Conservation (phyloP, 2,797 vertebrate species). For the Steatocranus sp. region DNA sequence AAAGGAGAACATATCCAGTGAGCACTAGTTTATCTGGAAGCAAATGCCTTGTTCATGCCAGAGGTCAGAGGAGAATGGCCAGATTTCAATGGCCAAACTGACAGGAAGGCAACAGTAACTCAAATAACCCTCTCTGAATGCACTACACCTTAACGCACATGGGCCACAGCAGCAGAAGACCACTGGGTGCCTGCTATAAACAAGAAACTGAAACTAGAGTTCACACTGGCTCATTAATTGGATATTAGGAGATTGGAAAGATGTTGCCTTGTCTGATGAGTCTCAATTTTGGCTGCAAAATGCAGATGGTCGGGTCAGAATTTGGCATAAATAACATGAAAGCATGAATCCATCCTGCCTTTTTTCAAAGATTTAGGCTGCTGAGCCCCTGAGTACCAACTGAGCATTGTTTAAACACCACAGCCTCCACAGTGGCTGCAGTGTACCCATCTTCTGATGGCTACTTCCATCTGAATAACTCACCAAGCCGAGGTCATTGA, state of each 20-base stretch:
- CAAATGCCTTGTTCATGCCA: no score
- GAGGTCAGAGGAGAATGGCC: no score
- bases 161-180: background rate
- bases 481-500: background rate
- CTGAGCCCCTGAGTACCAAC: background rate
- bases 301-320: slow-evolving; percentile 11
- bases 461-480: background rate
- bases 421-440: background rate
- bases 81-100: background rate
- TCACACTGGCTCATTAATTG: background rate
- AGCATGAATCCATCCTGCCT: slow-evolving; percentile 16
- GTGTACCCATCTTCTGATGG: background rate
- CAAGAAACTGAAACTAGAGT: background rate
- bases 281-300: background rate
- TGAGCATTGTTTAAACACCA: background rate
- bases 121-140: background rate
- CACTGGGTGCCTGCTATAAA: background rate
- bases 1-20: no score
- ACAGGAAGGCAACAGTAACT: background rate
- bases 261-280: background rate
- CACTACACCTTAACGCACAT: background rate
- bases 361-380: background rate
- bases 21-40: no score
- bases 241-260: background rate
- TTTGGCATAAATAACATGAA: slow-evolving; percentile 31